phyloP scores from a whole-genome alignment of 1,140 invertebrate genomes.

The Drosophila paulistorum region DNA sequence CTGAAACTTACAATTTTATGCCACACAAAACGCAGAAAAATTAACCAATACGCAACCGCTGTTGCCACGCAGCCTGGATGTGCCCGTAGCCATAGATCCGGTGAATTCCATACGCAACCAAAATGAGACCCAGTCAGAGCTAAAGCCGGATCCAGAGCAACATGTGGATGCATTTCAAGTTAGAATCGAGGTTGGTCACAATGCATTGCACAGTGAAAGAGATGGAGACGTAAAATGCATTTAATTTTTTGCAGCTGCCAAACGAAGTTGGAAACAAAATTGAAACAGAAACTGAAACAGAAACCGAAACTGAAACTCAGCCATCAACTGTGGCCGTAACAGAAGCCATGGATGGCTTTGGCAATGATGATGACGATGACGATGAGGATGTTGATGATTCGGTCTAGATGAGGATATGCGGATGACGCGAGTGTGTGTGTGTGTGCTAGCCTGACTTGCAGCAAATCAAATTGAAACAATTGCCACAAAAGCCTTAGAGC shows the following conservation, averaged over 20 bases:
- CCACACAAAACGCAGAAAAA: constrained; percentile 67
- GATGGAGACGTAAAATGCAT: neutral
- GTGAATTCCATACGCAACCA: constrained; percentile 66
- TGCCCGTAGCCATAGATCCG: constrained; percentile 39
- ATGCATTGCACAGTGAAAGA: constrained; percentile 1
- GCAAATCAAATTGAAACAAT: constrained; percentile 79
- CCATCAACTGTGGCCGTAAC: constrained; percentile 53
- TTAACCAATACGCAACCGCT: constrained; percentile 56
- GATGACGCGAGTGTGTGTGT: constrained; percentile 28
- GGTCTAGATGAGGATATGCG: constrained; percentile 22
- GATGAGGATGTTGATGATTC: constrained; percentile 26
- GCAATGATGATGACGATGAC: constrained; percentile 10
- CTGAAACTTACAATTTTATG: constrained; percentile 41
- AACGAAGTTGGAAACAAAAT: constrained; percentile 31
- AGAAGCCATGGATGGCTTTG: constrained; percentile 11
- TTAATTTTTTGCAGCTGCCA: constrained; percentile 37
- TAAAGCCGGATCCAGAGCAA: neutral
- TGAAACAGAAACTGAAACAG: constrained; percentile 30
- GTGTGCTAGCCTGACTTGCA: constrained; percentile 50
- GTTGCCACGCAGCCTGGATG: constrained; percentile 61
- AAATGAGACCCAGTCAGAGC: constrained; percentile 41
- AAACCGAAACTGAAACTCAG: constrained; percentile 26
- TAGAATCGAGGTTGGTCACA: constrained; percentile 37
- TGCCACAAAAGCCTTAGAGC: constrained; percentile 43
- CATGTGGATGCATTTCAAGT: constrained; percentile 21